These are phyloP conservation scores for Vireo altiloquus DNA, from an alignment of 2,113 vertebrate genomes.

Conservation along the genomic window DNA sequence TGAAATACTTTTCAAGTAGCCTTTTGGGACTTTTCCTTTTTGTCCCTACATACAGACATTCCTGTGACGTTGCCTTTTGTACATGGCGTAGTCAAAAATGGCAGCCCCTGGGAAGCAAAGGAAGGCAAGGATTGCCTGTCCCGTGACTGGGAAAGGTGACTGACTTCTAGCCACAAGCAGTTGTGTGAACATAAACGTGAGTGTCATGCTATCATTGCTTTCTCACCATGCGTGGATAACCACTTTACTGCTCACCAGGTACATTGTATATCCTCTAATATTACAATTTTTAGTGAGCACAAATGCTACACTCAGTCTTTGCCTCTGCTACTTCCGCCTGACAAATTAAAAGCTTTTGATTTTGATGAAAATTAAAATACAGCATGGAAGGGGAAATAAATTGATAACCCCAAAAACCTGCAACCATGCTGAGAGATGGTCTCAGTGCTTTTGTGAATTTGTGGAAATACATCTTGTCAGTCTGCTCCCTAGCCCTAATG, in stretches of 20 bases:
- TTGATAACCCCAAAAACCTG: rapidly evolving
- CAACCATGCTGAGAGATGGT: not conserved
- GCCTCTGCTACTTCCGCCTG: not conserved
- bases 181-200: not conserved
- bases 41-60: not conserved
- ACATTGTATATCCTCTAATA: not conserved
- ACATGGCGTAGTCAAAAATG: not conserved
- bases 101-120: not conserved
- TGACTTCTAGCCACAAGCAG: not conserved
- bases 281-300: not conserved
- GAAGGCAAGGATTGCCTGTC: not conserved
- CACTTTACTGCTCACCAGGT: not conserved
- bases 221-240: too few relatives aligned
- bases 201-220: not conserved
- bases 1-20: not conserved
- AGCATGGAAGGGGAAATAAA: not conserved
- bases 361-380: not conserved
- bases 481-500: not conserved
- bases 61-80: not conserved
- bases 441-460: not conserved
- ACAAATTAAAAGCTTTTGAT: not conserved
- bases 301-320: not conserved
- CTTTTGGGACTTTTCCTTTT: not conserved
- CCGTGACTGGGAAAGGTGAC: rapidly evolving
- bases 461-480: not conserved